phyloP scores from a whole-genome alignment of 2,113 vertebrate species.

The Helogale parvula region DNA sequence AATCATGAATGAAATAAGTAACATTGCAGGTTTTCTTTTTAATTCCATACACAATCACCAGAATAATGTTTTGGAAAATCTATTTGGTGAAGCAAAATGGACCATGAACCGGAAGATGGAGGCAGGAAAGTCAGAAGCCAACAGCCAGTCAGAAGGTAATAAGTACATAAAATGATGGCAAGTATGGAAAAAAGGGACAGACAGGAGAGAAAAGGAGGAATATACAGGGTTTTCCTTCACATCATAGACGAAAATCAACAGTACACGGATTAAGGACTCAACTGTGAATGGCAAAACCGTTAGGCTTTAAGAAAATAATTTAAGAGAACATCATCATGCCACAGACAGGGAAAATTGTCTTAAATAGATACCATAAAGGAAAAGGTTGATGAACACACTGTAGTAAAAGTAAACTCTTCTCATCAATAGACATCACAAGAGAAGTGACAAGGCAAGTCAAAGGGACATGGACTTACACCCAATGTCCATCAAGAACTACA shows the following conservation, averaged over 20 bases:
- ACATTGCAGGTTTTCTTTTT: no score
- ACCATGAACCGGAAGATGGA: no score
- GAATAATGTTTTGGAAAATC: background rate
- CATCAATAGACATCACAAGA: background rate
- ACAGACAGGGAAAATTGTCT: background rate
- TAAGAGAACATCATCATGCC: background rate
- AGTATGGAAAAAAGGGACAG: no score
- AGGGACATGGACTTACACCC: background rate
- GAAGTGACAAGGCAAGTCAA: background rate
- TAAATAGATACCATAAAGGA: background rate
- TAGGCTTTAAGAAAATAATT: background rate
- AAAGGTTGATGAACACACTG: background rate
- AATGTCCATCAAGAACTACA: background rate
- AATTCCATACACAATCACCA: background rate
- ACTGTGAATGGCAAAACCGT: no score
- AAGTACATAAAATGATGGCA: background rate
- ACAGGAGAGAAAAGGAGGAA: background rate
- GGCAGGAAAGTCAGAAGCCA: background rate
- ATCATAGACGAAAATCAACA: rapidly evolving
- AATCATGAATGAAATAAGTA: background rate
- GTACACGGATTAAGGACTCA: rapidly evolving
- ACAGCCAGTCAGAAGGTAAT: no score
- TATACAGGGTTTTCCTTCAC: background rate
- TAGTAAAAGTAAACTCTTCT: background rate
- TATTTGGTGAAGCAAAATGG: background rate